phyloP scores from a whole-genome alignment of 2,888 invertebrate genomes.

The Microchrysa polita region DNA sequence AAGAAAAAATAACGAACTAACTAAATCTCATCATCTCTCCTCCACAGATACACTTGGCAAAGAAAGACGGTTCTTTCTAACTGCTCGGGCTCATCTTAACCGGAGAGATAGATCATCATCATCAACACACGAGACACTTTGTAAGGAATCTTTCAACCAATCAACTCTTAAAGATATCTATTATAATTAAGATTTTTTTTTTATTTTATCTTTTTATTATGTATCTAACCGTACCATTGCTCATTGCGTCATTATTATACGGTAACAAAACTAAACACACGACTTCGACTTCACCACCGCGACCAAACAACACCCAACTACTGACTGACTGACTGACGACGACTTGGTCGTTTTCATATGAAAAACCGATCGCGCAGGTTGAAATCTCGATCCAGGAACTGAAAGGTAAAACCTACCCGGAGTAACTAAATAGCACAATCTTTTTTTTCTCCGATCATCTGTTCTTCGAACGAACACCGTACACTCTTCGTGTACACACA shows the following conservation, averaged over 20 bases:
- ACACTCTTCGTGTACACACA: no score
- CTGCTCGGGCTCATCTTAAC: no score
- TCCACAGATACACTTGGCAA: constrained; percentile 7
- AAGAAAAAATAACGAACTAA: no score
- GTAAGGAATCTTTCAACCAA: background rate
- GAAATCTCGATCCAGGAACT: constrained; percentile 41
- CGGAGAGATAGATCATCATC: no score
- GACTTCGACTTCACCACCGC: no score
- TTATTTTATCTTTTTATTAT: background rate
- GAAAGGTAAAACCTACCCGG: constrained; percentile 28
- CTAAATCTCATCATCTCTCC: no score
- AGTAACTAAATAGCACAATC: constrained; percentile 36
- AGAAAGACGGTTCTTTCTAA: background rate
- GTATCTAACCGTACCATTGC: constrained; percentile 3
- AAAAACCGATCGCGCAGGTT: background rate
- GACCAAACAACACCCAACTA: no score
- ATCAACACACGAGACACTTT: background rate
- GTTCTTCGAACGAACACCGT: background rate
- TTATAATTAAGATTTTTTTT: no score
- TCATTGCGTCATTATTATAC: constrained; percentile 10
- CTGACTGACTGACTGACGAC: no score
- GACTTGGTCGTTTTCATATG: no score
- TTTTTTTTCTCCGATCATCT: constrained; percentile 36
- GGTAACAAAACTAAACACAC: background rate
- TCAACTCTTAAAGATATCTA: background rate